Base-by-base conservation (phyloP, 2,797 vertebrate species). In the Champsocephalus esox region DNA sequence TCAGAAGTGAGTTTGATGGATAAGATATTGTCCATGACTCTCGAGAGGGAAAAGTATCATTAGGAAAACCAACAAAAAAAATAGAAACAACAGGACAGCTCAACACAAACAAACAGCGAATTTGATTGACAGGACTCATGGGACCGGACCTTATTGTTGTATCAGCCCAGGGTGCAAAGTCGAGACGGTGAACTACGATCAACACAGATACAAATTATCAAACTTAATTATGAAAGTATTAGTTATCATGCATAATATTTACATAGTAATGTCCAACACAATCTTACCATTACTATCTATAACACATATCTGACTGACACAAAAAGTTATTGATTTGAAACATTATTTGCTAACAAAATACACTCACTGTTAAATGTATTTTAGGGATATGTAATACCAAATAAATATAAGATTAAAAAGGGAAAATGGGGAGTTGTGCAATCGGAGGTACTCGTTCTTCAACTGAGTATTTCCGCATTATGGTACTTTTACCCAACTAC, bases 91-190 rank as follows among this genome's bases (percentile, higher is more conserved):
- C 56, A 71, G 34, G 61, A 70, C 73, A 77, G 51, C 63, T 66
- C 70, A 87, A 83, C 66, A 64, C 65, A 86, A 88, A 79, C 81
- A 86, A 84, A 89, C 80, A 84, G 34, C 34, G 56, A 76, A 48
- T 77, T 70, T 90, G 87, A 88, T 78, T 87, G 91, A 86, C 87
- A 85, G 68, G 74, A 82, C 68, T 60, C 55, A 51, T 48, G 81
- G 79, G 84, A 82, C 32, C 52, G 58, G n/a, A 58, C 60, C 70
- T 81, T 54, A 82, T 85, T 85, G 81, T 52, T 64, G 59, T 71
- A 68, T 59, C 70, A 43, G 66, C 50, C 64, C 73, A 76, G 58
- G 61, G 24, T 78, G 79, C 56, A 54, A 57, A 79, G 66, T 75
- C 66, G 73, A 51, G 68, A 66, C 63, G 78, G 8, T 38, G 34